Evolutionary conservation across 2,797 vertebrate genomes (phyloP).

Genomic region (Karalla daura): DNA sequence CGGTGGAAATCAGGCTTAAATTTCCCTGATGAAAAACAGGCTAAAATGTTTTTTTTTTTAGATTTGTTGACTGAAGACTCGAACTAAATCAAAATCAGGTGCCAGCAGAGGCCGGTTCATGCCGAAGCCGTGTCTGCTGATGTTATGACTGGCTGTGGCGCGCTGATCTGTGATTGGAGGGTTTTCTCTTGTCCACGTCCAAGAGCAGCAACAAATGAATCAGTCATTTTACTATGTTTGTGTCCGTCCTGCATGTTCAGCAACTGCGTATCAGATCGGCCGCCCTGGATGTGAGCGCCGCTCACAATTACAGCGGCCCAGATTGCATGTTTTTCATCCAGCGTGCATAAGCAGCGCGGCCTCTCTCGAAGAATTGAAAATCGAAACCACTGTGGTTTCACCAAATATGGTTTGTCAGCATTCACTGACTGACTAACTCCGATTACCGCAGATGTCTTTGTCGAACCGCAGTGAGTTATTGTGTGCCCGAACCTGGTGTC

Average conservation of each 20-base stretch:
- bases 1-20: not conserved
- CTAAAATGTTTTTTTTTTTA: not conserved
- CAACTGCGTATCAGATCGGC: constrained; percentile 40
- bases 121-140: constrained; percentile 22
- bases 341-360: not conserved
- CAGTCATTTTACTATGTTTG: constrained; percentile 25
- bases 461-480: constrained; percentile 18
- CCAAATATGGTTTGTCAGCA: constrained; percentile 30
- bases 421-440: constrained; percentile 2
- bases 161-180: constrained; percentile 42
- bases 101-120: constrained; percentile 6
- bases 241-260: constrained; percentile 33
- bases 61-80: not conserved
- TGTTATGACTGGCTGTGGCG: constrained; percentile 48
- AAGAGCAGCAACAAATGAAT: constrained; percentile 46
- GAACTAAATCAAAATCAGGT: not conserved
- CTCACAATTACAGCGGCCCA: constrained; percentile 13
- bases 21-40: not conserved
- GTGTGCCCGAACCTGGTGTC: not conserved
- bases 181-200: constrained; percentile 18
- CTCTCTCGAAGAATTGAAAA: constrained; percentile 36
- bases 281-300: constrained; percentile 17
- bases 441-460: constrained; percentile 9
- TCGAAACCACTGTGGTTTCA: constrained; percentile 7
- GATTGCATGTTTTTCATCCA: constrained; percentile 20